These are phyloP conservation scores for Corythornis vintsioides DNA, from an alignment of 2,113 vertebrate genomes.

Conservation along the genomic window DNA sequence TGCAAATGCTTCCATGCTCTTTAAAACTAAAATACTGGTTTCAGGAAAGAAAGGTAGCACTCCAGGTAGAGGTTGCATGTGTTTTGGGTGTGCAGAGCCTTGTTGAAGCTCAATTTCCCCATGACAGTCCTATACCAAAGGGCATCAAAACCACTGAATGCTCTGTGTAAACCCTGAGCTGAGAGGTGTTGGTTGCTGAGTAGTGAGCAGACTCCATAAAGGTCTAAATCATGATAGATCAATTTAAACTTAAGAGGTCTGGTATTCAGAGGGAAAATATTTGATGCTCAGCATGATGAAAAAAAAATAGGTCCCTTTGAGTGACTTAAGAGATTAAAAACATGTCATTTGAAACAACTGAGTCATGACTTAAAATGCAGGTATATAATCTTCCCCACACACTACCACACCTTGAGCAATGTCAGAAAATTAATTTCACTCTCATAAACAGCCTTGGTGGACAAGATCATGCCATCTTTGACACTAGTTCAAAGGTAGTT, in stretches of 20 bases:
- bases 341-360: background rate
- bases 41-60: no score
- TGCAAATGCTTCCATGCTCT: background rate
- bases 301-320: background rate
- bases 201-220: background rate
- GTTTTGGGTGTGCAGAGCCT: background rate
- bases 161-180: background rate
- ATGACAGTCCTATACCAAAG: background rate
- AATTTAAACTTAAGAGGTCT: background rate
- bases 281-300: accelerated
- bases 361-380: background rate
- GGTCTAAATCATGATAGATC: background rate
- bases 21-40: background rate
- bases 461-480: background rate
- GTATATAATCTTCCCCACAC: background rate
- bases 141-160: background rate
- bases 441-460: background rate
- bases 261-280: background rate
- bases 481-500: background rate
- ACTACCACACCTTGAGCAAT: background rate
- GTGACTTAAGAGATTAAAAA: background rate
- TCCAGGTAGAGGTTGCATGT: no score
- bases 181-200: background rate
- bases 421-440: background rate
- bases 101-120: accelerated